Evolutionary conservation across 2,797 vertebrate genomes (phyloP).

Genomic region (Falco cherrug): DNA sequence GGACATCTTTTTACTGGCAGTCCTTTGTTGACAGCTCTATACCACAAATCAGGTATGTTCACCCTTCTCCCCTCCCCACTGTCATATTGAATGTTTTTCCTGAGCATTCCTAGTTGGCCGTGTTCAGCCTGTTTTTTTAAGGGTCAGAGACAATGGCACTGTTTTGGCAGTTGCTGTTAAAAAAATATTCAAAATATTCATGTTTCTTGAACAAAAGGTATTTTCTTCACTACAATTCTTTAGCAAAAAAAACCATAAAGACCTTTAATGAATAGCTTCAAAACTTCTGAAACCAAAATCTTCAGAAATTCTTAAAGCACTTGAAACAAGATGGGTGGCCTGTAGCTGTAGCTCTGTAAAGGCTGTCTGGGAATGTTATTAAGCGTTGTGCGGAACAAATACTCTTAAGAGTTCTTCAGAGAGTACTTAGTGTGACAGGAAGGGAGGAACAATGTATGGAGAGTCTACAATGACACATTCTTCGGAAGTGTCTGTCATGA

Average conservation of each 20-base stretch:
- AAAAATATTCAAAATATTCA: not conserved
- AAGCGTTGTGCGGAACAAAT: slow-evolving; percentile 25
- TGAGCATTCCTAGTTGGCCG: not conserved
- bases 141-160: not conserved
- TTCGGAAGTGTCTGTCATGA: slow-evolving; percentile 27
- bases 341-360: slow-evolving; percentile 18
- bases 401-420: slow-evolving; percentile 52
- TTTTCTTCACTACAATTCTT: not conserved
- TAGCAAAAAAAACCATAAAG: not conserved
- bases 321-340: slow-evolving; percentile 41
- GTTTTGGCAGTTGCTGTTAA: not conserved
- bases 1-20: not conserved
- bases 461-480: not conserved
- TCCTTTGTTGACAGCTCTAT: not conserved
- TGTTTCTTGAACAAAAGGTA: not conserved
- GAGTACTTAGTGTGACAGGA: slow-evolving; percentile 45
- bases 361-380: slow-evolving; percentile 47
- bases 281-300: slow-evolving; percentile 46
- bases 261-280: not conserved
- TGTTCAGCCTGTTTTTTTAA: not conserved
- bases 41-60: not conserved
- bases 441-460: slow-evolving; percentile 2
- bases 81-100: not conserved
- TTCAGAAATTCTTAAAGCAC: slow-evolving; percentile 25
- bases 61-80: not conserved